A percentile compares a stretch with the other conserved stretches of the same genome.
Conservation (phyloP, 2,113 vertebrate species). For the Nestor notabilis region DNA sequence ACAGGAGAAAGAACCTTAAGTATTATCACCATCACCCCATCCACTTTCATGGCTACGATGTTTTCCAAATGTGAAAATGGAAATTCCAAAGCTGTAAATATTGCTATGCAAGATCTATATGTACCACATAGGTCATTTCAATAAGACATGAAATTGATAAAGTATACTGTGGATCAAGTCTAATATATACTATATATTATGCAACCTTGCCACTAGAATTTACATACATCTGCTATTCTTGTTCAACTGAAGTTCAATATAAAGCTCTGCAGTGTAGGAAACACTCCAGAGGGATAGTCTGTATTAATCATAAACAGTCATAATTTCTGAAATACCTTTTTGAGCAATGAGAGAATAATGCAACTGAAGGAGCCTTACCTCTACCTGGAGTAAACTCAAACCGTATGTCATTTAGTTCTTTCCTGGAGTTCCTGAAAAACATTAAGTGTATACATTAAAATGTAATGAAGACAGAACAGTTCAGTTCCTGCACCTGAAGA, state of each 20-base stretch:
- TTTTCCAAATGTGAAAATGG: background rate
- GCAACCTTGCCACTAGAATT: background rate
- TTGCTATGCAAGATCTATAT: background rate
- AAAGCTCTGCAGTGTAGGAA: slow-evolving; percentile 26
- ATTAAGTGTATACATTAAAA: slow-evolving; percentile 65
- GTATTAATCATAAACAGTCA: slow-evolving; percentile 47
- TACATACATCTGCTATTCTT: background rate
- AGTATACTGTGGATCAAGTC: background rate
- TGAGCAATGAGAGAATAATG: slow-evolving; percentile 64
- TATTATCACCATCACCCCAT: background rate
- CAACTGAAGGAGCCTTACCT: slow-evolving; percentile 80
- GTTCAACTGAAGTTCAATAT: background rate
- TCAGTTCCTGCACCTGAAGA: background rate
- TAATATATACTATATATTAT: background rate
- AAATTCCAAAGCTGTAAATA: background rate
- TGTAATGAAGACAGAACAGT: slow-evolving; percentile 29
- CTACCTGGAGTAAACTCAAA: slow-evolving; percentile 97
- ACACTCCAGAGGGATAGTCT: slow-evolving; percentile 39
- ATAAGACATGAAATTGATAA: background rate
- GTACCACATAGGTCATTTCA: background rate
- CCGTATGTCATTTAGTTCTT: slow-evolving; percentile 97
- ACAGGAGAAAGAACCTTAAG: background rate
- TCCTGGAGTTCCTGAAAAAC: slow-evolving; percentile 91
- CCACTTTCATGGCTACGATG: background rate
- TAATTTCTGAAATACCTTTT: slow-evolving; percentile 58